These are phyloP conservation scores for Prochilodus magdalenae DNA, from an alignment of 2,113 vertebrate genomes.

Conservation along the genomic window DNA sequence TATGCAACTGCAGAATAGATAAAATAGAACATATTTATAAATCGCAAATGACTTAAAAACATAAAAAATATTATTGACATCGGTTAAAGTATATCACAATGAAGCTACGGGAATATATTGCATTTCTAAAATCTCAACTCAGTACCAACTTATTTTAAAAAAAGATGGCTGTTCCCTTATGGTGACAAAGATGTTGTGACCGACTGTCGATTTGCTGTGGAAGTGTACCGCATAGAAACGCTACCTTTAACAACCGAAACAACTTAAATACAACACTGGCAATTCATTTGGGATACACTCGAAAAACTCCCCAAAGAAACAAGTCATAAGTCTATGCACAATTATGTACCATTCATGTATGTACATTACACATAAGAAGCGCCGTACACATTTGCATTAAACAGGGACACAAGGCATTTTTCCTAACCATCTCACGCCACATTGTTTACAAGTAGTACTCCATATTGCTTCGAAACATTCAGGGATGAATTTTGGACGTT, in stretches of 20 bases:
- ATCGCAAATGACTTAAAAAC: conserved; percentile 41
- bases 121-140: conserved; percentile 57
- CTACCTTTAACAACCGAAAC: conserved; percentile 66
- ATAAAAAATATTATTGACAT: conserved; percentile 48
- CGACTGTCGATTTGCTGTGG: conserved; percentile 17
- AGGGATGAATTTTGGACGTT: conserved; percentile 79
- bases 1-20: conserved; percentile 37
- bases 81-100: conserved; percentile 53
- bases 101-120: conserved; percentile 58
- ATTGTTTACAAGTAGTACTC: conserved; percentile 81
- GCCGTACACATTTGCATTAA: conserved; percentile 76
- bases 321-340: conserved; percentile 78
- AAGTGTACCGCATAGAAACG: conserved; percentile 73
- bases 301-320: conserved; percentile 70
- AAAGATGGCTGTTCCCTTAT: not conserved
- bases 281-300: conserved; percentile 80
- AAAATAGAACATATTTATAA: conserved; percentile 43
- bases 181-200: conserved; percentile 23
- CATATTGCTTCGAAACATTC: conserved; percentile 90
- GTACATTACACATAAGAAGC: conserved; percentile 82
- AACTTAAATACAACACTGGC: conserved; percentile 66
- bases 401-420: conserved; percentile 80
- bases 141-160: conserved; percentile 18
- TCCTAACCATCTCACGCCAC: conserved; percentile 80
- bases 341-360: conserved; percentile 79